Base-by-base conservation (phyloP, 2,888 invertebrate genomes). In the Pristionchus fissidentatus region DNA sequence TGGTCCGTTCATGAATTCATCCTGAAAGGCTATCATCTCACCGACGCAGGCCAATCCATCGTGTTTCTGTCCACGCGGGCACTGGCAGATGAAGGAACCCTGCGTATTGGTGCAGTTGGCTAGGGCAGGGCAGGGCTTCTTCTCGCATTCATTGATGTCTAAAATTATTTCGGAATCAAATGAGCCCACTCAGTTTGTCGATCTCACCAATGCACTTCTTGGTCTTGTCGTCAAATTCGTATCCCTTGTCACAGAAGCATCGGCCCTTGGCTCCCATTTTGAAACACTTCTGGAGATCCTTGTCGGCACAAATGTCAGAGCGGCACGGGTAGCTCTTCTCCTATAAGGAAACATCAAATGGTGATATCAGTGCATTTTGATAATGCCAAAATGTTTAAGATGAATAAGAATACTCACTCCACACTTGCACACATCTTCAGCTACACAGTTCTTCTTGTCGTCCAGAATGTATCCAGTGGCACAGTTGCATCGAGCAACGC, bases 21-120 rank as follows among this genome's bases (percentile, higher is more conserved):
- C n/a, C n/a, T 13, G 3, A 1, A 35, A 13, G n/a, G 1, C 5
- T 41, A 0, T 38, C 5, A 26, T 8, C 70, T n/a, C 26, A 83
- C 83, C 7, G 7, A 38, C 22, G n/a, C 83, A 83, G 5, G 10
- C 35, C 29, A 32, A 32, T n/a, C 26, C 29, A 3, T 43, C 46
- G 60, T 43, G 32, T 4, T 3, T 32, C 49, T 83, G 83, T 29
- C 83, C 83, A 15, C 83, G 57, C 94, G 96, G 96, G 93, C 97
- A 97, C 92, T 96, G 96, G 94, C 97, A 97, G 93, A 96, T 96
- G 94, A 96, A 97, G 93, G 97, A 96, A 93, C 97, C 97, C 92
- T 97, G 95, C 88, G 97, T 96, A 94, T 97, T 97, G 91, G 96
- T 97, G 94, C 97, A 97, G 93, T 96, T 96, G 90, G 97, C 96